A percentile compares a stretch with the other conserved stretches of the same genome.
Evolutionary conservation across 2,113 vertebrate genomes (phyloP).

Genomic region (Hyla sarda): DNA sequence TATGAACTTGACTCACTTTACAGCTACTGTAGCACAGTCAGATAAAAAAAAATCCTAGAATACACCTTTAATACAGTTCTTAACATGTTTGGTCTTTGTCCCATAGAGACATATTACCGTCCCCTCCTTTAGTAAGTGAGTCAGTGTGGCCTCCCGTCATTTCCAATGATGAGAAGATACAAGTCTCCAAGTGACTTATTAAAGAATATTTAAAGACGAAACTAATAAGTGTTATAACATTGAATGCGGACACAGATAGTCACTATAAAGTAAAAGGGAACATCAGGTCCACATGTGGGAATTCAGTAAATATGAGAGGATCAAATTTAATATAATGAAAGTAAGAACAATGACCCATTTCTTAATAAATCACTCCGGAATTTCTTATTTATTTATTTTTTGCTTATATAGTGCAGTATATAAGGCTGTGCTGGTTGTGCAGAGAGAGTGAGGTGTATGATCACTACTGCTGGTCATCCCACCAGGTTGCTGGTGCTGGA

Average conservation of each 20-base stretch:
- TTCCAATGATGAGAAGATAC: not conserved
- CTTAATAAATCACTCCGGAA: not conserved
- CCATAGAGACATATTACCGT: not conserved
- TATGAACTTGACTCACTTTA: no score
- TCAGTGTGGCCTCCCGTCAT: not conserved
- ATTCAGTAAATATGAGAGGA: not conserved
- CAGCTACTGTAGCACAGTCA: no score
- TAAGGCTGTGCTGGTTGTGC: no score
- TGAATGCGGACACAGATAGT: not conserved
- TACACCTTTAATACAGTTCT: not conserved
- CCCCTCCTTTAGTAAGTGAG: not conserved
- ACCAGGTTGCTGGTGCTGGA: no score
- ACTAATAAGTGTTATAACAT: not conserved
- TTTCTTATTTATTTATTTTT: no score
- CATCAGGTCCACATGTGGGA: not conserved
- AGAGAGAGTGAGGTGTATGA: no score
- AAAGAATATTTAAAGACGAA: conserved; percentile 9
- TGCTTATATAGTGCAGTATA: no score
- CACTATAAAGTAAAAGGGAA: not conserved
- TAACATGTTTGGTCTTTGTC: not conserved
- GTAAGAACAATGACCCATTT: not conserved
- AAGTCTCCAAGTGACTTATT: conserved; percentile 4
- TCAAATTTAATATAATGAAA: not conserved
- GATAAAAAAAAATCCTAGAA: no score
- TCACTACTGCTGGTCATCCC: no score